Evolutionary conservation across 2,888 invertebrate species (phyloP).

Genomic region (Automeris io): DNA sequence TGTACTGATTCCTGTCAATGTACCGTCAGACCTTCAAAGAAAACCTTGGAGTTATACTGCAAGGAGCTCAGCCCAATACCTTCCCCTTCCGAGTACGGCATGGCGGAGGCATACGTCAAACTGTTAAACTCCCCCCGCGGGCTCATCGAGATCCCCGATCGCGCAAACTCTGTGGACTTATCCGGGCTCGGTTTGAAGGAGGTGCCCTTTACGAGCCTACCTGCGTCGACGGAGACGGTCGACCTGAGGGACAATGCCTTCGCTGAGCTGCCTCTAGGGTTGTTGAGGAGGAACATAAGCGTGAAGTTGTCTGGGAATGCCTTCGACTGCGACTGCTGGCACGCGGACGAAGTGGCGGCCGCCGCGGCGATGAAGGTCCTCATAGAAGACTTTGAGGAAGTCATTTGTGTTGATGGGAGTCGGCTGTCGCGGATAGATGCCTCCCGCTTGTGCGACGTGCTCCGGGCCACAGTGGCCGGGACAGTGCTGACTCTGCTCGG

Average conservation of each 20-base stretch:
- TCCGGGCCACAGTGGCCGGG: constrained; percentile 14
- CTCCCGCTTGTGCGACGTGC: constrained; percentile 22
- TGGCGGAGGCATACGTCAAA: background rate
- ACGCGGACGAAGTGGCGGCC: constrained; percentile 4
- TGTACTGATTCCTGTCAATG: constrained; percentile 13
- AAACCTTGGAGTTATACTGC: constrained; percentile 13
- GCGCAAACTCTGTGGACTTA: constrained; percentile 7
- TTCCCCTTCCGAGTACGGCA: constrained; percentile 4
- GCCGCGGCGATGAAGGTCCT: constrained; percentile 4
- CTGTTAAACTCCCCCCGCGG: background rate
- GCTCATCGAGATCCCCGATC: background rate
- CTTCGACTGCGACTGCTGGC: constrained; percentile 14
- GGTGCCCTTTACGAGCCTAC: constrained; percentile 3
- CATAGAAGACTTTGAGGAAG: constrained; percentile 6
- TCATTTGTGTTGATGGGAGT: constrained; percentile 10
- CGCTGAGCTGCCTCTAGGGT: background rate
- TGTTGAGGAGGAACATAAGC: constrained; percentile 9
- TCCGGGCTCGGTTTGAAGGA: constrained; percentile 1
- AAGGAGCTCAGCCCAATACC: constrained; percentile 4
- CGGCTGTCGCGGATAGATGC: constrained; percentile 11
- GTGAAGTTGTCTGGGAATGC: constrained; percentile 11
- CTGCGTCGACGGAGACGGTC: constrained; percentile 5
- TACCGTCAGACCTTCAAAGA: constrained; percentile 7
- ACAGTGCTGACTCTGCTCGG: constrained; percentile 14
- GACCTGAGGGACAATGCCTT: constrained; percentile 15